A percentile compares a stretch with the other conserved stretches of the same genome.
These are phyloP conservation scores for Orcinus orca DNA, from an alignment of 2,113 vertebrate species.

Conservation along the genomic window DNA sequence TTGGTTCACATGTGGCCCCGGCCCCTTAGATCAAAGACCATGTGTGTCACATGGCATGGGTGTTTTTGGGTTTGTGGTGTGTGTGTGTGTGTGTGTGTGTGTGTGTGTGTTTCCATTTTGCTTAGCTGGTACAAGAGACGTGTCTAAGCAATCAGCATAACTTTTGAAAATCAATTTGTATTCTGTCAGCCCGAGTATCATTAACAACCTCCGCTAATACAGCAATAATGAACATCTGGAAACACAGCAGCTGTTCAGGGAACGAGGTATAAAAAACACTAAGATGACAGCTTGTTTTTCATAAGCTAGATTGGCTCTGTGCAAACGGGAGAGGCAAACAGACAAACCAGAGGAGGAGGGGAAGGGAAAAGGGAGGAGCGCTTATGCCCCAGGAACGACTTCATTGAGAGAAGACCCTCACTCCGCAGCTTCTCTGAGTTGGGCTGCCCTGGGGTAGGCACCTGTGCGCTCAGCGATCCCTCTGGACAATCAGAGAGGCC, in stretches of 20 bases:
- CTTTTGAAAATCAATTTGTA: constrained; percentile 51
- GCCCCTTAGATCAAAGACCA: background rate
- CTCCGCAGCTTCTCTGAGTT: background rate
- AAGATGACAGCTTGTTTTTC: constrained; percentile 36
- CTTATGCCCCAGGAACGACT: background rate
- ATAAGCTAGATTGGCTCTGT: background rate
- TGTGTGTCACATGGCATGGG: background rate
- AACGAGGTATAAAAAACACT: background rate
- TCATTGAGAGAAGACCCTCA: background rate
- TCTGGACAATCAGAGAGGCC: background rate
- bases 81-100: too few species aligned
- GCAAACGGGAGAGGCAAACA: background rate
- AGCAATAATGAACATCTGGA: constrained; percentile 54
- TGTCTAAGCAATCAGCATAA: constrained; percentile 29
- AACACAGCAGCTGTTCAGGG: constrained; percentile 19
- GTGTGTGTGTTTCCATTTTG: background rate
- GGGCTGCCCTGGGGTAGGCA: background rate
- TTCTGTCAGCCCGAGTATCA: background rate
- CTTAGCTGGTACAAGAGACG: background rate
- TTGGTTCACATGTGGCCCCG: background rate
- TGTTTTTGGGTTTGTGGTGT: background rate
- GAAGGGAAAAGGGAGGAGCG: background rate
- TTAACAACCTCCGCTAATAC: constrained; percentile 23
- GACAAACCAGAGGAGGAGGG: background rate
- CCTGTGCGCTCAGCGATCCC: too few species aligned